A percentile compares a stretch with the other conserved stretches of the same genome.
phyloP scores from a whole-genome alignment of 2,888 invertebrate species.

The Eristalis pertinax region DNA sequence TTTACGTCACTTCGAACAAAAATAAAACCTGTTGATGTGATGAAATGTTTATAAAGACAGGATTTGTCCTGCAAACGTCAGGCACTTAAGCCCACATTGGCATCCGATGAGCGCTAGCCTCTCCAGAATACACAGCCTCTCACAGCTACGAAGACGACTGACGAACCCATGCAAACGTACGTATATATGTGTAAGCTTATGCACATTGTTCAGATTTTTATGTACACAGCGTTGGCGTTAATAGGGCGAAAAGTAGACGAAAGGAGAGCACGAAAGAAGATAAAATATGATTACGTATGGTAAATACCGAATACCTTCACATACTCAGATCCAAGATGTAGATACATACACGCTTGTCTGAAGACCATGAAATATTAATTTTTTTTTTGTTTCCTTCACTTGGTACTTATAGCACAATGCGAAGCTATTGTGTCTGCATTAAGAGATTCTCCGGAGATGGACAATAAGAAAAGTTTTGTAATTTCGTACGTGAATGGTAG shows the following conservation, averaged over 20 bases:
- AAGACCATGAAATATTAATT: constrained; percentile 65
- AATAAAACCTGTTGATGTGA: constrained; percentile 35
- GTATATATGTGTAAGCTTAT: background rate
- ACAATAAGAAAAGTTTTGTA: constrained; percentile 32
- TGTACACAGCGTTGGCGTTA: constrained; percentile 37
- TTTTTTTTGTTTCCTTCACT: constrained; percentile 35
- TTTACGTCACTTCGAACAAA: constrained; percentile 32
- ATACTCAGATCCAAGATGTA: constrained; percentile 49
- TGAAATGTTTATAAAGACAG: constrained; percentile 46
- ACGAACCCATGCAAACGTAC: background rate
- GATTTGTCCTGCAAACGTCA: constrained; percentile 49
- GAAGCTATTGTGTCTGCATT: constrained; percentile 46
- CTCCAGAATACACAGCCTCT: constrained; percentile 6
- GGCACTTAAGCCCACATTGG: constrained; percentile 35
- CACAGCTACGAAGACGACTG: too few species aligned
- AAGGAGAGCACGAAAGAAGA: constrained; percentile 26
- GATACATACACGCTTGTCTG: constrained; percentile 52
- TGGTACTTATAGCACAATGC: constrained; percentile 44
- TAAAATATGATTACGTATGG: constrained; percentile 60
- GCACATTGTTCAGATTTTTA: background rate
- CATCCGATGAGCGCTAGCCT: constrained; percentile 11
- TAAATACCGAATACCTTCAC: constrained; percentile 62
- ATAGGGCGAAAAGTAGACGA: constrained; percentile 37
- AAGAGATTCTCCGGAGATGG: constrained; percentile 21
- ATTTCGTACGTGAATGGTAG: constrained; percentile 14